Evolutionary conservation across 2,113 vertebrate species (phyloP).

Genomic region (Oreochromis tanganicae): DNA sequence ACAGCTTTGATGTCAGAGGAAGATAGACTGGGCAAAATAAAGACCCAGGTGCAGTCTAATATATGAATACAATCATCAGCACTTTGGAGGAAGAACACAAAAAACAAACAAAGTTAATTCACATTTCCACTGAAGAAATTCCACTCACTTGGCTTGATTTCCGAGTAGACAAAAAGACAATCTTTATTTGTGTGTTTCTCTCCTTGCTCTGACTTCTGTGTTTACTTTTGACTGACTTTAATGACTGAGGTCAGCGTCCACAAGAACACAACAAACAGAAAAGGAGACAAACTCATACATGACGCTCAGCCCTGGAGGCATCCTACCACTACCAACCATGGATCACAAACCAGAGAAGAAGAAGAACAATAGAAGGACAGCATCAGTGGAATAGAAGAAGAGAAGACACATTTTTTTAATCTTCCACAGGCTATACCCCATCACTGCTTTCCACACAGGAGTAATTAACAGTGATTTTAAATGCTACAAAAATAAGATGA

Average conservation of each 20-base stretch:
- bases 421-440: slow-evolving; percentile 65
- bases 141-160: slow-evolving; percentile 33
- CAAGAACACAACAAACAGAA: slow-evolving; percentile 63
- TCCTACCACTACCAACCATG: slow-evolving; percentile 64
- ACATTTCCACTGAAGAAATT: slow-evolving; percentile 39
- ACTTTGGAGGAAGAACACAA: neutral
- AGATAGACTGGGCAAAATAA: slow-evolving; percentile 17
- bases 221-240: slow-evolving; percentile 52
- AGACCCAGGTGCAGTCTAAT: slow-evolving; percentile 20
- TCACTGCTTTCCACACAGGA: slow-evolving; percentile 68
- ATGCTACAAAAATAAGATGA: slow-evolving; percentile 81
- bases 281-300: slow-evolving; percentile 64
- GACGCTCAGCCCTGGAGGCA: slow-evolving; percentile 61
- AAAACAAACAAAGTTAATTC: slow-evolving; percentile 15
- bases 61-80: slow-evolving; percentile 25
- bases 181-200: slow-evolving; percentile 74
- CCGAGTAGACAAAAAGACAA: slow-evolving; percentile 70
- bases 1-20: slow-evolving; percentile 31
- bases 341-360: slow-evolving; percentile 64
- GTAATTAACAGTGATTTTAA: slow-evolving; percentile 75
- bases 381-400: slow-evolving; percentile 66
- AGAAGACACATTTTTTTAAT: slow-evolving; percentile 57
- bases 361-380: slow-evolving; percentile 58
- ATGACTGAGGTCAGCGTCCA: slow-evolving; percentile 52
- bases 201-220: slow-evolving; percentile 60